Evolutionary conservation across 2,888 invertebrate genomes (phyloP).

Genomic region (Tachina grossa): DNA sequence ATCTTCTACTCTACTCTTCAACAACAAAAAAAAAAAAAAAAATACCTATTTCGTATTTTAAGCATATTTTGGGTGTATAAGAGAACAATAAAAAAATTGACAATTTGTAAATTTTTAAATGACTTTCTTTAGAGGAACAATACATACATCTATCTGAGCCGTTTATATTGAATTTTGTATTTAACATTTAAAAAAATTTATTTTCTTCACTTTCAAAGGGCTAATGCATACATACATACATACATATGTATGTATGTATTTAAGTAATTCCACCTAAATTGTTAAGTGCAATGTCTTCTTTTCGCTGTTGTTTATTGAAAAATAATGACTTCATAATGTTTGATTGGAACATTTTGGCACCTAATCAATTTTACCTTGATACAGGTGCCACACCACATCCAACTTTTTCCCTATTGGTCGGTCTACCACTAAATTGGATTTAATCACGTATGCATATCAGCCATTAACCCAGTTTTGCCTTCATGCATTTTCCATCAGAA

Average conservation of each 20-base stretch:
- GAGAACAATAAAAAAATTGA: too few species aligned
- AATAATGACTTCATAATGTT: conserved; percentile 46
- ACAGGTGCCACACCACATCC: conserved; percentile 1
- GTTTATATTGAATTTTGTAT: too few species aligned
- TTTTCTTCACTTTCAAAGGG: too few species aligned
- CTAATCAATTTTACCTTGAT: conserved; percentile 47
- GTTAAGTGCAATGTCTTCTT: not conserved
- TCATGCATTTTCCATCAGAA: conserved; percentile 34
- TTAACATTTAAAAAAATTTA: too few species aligned
- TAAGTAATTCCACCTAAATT: not conserved
- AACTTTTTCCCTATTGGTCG: not conserved
- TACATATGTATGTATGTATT: not conserved
- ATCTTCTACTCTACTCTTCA: too few species aligned
- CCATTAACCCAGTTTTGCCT: conserved; percentile 62
- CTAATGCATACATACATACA: not conserved
- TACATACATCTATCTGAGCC: too few species aligned
- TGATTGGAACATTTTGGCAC: conserved; percentile 48
- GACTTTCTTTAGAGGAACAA: too few species aligned
- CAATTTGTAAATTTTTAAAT: too few species aligned
- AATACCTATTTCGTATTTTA: too few species aligned
- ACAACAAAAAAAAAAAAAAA: too few species aligned
- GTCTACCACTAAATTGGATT: conserved; percentile 18
- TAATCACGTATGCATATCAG: conserved; percentile 61
- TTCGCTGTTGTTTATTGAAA: not conserved
- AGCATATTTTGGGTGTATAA: too few species aligned